phyloP scores from a whole-genome alignment of 2,113 vertebrate genomes.

The Chauna torquata region DNA sequence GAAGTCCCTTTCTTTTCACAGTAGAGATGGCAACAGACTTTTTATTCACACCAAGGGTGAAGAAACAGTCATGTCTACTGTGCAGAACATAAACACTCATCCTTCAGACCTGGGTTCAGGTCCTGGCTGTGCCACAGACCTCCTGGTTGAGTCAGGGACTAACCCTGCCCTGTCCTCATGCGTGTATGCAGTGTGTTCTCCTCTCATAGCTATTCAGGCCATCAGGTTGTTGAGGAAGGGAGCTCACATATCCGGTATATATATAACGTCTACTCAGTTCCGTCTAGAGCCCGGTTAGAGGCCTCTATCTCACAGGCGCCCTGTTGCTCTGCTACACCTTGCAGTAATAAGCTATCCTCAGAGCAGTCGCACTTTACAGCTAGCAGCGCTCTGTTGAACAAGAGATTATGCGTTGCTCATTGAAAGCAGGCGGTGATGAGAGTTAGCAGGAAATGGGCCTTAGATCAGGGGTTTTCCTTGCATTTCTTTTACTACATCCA shows the following conservation, averaged over 20 bases:
- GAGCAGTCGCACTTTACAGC: neutral
- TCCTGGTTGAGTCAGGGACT: neutral
- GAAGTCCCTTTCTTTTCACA: neutral
- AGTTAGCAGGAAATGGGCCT: conserved; percentile 40
- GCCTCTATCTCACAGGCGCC: neutral
- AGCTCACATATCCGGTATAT: neutral
- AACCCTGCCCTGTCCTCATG: neutral
- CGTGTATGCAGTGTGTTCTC: neutral
- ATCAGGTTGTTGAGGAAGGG: neutral
- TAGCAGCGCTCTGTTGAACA: neutral
- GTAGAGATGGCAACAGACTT: neutral
- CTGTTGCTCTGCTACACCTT: neutral
- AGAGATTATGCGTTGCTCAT: neutral
- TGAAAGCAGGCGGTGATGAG: neutral
- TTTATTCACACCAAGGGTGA: neutral
- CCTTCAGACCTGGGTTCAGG: neutral
- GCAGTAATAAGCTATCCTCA: neutral
- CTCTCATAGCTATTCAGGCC: neutral
- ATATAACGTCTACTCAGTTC: neutral
- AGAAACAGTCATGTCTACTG: neutral
- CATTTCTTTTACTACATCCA: conserved; percentile 21
- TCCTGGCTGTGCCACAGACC: neutral
- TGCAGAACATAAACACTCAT: neutral
- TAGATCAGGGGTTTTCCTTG: neutral
- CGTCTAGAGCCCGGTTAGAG: neutral